Evolutionary conservation across 2,113 vertebrate species (phyloP).

Genomic region (Ictidomys tridecemlineatus): DNA sequence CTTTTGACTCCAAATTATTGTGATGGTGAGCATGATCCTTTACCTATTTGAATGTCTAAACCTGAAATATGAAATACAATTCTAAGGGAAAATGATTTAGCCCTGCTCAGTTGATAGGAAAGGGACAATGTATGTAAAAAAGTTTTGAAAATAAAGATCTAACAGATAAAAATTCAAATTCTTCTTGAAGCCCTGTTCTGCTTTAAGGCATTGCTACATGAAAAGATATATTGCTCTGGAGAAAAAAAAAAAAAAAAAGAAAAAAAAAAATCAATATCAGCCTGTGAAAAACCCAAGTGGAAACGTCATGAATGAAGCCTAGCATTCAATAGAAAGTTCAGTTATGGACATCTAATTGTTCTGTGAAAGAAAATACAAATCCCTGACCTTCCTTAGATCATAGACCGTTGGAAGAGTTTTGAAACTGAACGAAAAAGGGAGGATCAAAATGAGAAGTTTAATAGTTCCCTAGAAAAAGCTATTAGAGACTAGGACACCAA

Average conservation of each 20-base stretch:
- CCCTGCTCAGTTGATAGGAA: conserved; percentile 63
- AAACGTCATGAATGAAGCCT: conserved; percentile 82
- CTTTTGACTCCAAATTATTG: neutral
- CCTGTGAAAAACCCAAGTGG: conserved; percentile 80
- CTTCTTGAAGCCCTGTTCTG: conserved; percentile 72
- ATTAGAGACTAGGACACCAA: conserved; percentile 28
- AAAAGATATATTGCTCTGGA: conserved; percentile 81
- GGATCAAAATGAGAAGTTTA: conserved; percentile 67
- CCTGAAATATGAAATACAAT: conserved; percentile 62
- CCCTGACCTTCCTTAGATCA: conserved; percentile 80
- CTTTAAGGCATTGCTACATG: conserved; percentile 81
- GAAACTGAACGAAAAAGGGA: neutral
- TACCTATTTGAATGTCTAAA: conserved; percentile 67
- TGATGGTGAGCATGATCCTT: neutral
- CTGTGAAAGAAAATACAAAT: conserved; percentile 69
- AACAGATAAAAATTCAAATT: conserved; percentile 83
- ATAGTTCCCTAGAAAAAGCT: neutral
- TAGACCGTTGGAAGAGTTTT: neutral
- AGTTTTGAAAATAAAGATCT: conserved; percentile 78
- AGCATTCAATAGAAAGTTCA: conserved; percentile 79
- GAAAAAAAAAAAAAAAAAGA: neutral
- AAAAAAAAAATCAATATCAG: conserved; percentile 84
- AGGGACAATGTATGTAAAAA: conserved; percentile 71
- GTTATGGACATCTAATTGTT: conserved; percentile 76
- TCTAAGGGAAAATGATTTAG: conserved; percentile 74